A percentile compares a stretch with the other conserved stretches of the same genome.
Evolutionary conservation across 37 sponge, comb jelly and placozoan species (phyloP).

Genomic region (Axinella damicornis): DNA sequence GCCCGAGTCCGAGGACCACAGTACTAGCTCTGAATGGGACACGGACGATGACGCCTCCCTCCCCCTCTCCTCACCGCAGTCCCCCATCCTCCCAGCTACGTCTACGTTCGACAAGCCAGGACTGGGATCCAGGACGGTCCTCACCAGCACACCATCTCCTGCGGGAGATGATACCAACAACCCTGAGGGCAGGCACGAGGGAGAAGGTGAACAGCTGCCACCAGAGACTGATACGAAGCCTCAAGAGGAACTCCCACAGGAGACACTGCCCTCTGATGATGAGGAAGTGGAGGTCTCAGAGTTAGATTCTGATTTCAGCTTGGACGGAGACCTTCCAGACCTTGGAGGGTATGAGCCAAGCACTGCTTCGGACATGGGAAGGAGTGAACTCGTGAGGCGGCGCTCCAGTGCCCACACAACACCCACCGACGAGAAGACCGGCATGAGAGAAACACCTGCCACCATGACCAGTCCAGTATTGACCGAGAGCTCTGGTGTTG

Average conservation of each 20-base stretch:
- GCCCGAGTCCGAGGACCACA: not conserved
- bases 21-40: not conserved
- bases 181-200: slow-evolving; percentile 1
- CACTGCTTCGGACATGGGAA: too few species aligned
- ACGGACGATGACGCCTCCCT: not conserved
- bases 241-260: not conserved
- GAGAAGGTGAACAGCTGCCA: not conserved
- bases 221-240: not conserved
- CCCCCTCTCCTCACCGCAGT: too few species aligned
- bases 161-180: not conserved
- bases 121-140: too few species aligned
- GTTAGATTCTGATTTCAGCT: not conserved
- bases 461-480: too few species aligned
- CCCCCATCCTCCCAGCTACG: too few species aligned
- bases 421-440: too few species aligned
- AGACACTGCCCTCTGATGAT: too few species aligned
- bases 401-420: too few species aligned
- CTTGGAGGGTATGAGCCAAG: not conserved
- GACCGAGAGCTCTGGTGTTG: too few species aligned
- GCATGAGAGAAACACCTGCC: too few species aligned
- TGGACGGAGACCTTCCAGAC: not conserved
- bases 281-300: not conserved
- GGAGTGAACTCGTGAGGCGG: too few species aligned
- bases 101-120: too few species aligned
- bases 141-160: not conserved